A percentile compares a stretch with the other conserved stretches of the same genome.
These are phyloP conservation scores for Tyrannus savana DNA, from an alignment of 2,113 vertebrate species.

Conservation along the genomic window DNA sequence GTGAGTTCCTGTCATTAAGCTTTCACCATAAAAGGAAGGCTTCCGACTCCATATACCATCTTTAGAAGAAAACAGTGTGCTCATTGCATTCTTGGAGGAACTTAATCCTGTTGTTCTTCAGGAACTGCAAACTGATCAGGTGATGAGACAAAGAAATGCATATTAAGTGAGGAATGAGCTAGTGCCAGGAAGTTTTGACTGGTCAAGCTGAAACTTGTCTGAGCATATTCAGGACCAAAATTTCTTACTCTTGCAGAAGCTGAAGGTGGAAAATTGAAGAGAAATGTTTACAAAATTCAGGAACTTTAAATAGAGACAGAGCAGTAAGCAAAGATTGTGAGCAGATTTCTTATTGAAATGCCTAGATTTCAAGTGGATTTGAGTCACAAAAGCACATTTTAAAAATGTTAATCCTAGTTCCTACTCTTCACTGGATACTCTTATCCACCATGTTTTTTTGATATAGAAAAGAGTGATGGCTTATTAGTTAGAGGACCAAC, in stretches of 20 bases:
- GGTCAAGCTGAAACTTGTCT: not conserved
- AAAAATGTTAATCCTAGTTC: not conserved
- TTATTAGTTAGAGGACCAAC: not conserved
- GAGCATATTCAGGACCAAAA: not conserved
- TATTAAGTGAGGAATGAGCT: not conserved
- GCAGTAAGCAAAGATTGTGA: not conserved
- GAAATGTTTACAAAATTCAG: not conserved
- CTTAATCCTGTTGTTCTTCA: not conserved
- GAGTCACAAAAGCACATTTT: not conserved
- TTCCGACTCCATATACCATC: not conserved
- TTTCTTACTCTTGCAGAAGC: not conserved
- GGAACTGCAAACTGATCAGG: not conserved
- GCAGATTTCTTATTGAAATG: not conserved
- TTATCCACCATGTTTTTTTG: not conserved
- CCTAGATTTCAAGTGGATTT: not conserved
- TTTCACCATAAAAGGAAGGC: not conserved
- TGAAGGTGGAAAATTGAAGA: not conserved
- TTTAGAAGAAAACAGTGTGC: not conserved
- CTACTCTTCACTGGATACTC: not conserved
- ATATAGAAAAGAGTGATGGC: not conserved
- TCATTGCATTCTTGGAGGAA: not conserved
- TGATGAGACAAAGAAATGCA: not conserved
- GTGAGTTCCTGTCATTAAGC: not conserved
- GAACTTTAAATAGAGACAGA: not conserved
- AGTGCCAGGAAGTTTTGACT: not conserved